Evolutionary conservation across 2,113 vertebrate species (phyloP).

Genomic region (Melanotaenia duboulayi): DNA sequence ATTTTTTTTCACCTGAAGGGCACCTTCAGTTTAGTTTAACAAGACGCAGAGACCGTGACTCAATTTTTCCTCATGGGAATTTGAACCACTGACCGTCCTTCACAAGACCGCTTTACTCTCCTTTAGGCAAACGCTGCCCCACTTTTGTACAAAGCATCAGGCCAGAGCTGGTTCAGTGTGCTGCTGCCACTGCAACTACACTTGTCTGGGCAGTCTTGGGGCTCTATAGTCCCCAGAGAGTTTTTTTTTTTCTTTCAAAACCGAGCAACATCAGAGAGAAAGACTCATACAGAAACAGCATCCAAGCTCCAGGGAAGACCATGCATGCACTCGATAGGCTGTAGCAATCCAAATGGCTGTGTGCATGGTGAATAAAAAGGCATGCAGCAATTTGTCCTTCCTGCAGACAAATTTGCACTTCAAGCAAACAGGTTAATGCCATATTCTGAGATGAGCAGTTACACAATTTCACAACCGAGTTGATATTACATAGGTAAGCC

Average conservation of each 20-base stretch:
- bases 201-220: slow-evolving; percentile 33
- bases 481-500: not conserved
- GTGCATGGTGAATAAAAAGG: not conserved
- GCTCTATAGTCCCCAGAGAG: slow-evolving; percentile 41
- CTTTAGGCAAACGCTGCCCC: slow-evolving; percentile 60
- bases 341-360: not conserved
- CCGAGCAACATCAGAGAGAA: slow-evolving; percentile 8
- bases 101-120: slow-evolving; percentile 48
- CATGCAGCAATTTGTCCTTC: not conserved
- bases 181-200: slow-evolving; percentile 9
- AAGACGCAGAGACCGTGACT: slow-evolving; percentile 26
- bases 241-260: not conserved
- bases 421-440: slow-evolving; percentile 17
- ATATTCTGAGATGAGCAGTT: slow-evolving; percentile 3
- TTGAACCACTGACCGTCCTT: slow-evolving; percentile 57
- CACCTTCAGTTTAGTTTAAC: slow-evolving; percentile 43
- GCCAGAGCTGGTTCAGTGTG: slow-evolving; percentile 19
- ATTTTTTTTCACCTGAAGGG: slow-evolving; percentile 35
- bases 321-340: not conserved
- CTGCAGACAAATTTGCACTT: slow-evolving; percentile 9
- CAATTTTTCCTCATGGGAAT: slow-evolving; percentile 24
- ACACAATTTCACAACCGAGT: not conserved
- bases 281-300: slow-evolving; percentile 19
- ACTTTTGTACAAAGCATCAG: slow-evolving; percentile 45
- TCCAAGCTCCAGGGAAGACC: slow-evolving; percentile 9